These are phyloP conservation scores for Ammodytes dubius DNA, from an alignment of 2,113 vertebrate species.

Conservation along the genomic window DNA sequence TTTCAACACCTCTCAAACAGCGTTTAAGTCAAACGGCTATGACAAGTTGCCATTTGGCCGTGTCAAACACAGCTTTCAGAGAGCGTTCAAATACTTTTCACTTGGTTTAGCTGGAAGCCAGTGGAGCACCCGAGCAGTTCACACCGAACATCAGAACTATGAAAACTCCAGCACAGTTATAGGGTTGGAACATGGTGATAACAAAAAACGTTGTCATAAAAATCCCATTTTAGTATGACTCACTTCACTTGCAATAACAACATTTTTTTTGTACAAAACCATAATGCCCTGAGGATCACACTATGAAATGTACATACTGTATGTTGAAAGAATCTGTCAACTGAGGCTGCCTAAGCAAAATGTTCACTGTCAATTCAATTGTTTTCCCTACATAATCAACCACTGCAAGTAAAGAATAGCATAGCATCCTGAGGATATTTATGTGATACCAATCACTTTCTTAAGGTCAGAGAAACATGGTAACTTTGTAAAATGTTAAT, in stretches of 20 bases:
- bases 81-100: slow-evolving; percentile 3
- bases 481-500: not conserved
- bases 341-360: not conserved
- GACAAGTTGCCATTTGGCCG: slow-evolving; percentile 36
- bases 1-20: slow-evolving; percentile 40
- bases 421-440: not conserved
- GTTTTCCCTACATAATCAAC: not conserved
- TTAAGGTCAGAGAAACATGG: not conserved
- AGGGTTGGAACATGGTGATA: not conserved
- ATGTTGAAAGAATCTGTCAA: not conserved
- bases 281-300: too few relatives aligned
- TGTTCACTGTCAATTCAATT: not conserved
- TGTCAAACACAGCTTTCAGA: slow-evolving; percentile 29
- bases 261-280: not conserved
- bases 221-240: not conserved
- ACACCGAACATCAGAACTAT: not conserved
- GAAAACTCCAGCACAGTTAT: not conserved
- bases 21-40: slow-evolving; percentile 23
- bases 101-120: slow-evolving; percentile 7
- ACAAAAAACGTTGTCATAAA: not conserved
- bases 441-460: not conserved
- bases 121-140: not conserved
- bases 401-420: not conserved
- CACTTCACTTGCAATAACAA: not conserved
- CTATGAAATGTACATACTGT: not conserved